Conservation (phyloP, 2,113 vertebrate species). For the Fregetta grallaria region DNA sequence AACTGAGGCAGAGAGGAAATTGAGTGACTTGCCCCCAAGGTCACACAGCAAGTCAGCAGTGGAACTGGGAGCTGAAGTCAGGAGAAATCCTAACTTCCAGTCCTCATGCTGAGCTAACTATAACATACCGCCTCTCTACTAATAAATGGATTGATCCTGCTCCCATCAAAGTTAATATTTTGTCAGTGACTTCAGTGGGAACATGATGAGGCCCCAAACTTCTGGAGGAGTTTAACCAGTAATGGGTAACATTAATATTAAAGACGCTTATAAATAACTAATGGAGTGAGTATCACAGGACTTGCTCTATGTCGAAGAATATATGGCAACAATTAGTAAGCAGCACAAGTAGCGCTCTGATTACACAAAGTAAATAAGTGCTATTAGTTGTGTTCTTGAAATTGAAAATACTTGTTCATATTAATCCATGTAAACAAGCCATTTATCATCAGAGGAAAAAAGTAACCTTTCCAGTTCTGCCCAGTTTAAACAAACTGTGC, state of each 20-base stretch:
- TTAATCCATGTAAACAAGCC: neutral
- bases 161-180: neutral
- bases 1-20: constrained; percentile 39
- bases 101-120: neutral
- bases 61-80: neutral
- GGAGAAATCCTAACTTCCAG: neutral
- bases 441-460: neutral
- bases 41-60: neutral
- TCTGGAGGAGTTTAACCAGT: constrained; percentile 26
- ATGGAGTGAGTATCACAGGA: neutral
- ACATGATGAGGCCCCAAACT: neutral
- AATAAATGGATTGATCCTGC: neutral
- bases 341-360: neutral
- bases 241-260: neutral
- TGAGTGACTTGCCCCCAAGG: neutral
- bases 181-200: neutral
- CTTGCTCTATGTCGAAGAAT: neutral
- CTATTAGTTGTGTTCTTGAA: neutral
- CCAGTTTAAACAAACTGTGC: constrained; percentile 14
- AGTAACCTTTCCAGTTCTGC: neutral
- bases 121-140: neutral
- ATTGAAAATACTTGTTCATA: neutral
- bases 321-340: neutral
- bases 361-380: neutral
- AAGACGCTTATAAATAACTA: neutral